Percentiles rank a stretch among this genome's conserved stretches.
Conservation (phyloP, 2,888 invertebrate genomes). For the Alsophila aescularia region DNA sequence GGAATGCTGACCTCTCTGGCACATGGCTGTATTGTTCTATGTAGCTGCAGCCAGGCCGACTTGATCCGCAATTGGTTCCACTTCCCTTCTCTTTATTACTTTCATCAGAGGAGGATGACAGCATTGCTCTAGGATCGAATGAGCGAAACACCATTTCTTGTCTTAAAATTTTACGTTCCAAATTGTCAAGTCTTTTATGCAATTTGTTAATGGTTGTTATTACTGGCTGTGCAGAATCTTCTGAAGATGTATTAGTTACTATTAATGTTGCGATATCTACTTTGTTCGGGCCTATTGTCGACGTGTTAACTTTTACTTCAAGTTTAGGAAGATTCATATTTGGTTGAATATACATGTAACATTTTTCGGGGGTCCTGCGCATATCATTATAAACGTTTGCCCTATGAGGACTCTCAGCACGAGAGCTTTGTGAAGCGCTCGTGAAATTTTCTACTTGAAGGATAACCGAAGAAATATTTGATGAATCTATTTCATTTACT, state of each 20-base stretch:
- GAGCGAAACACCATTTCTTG: constrained; percentile 74
- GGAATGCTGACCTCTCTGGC: constrained; percentile 77
- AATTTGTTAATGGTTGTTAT: constrained; percentile 52
- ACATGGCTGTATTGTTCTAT: constrained; percentile 77
- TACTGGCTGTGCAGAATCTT: constrained; percentile 47
- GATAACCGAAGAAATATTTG: constrained; percentile 48
- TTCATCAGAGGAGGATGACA: constrained; percentile 72
- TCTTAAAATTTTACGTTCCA: constrained; percentile 67
- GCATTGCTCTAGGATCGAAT: constrained; percentile 58
- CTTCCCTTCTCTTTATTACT: constrained; percentile 49
- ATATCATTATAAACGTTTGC: constrained; percentile 51
- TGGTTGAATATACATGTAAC: constrained; percentile 63
- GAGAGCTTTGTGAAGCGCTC: constrained; percentile 52
- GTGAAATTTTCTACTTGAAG: constrained; percentile 51
- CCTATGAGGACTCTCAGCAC: constrained; percentile 39
- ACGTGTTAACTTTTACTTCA: constrained; percentile 50
- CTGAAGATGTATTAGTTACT: constrained; percentile 58
- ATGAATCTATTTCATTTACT: constrained; percentile 46
- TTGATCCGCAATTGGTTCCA: constrained; percentile 50
- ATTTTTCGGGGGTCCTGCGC: constrained; percentile 60
- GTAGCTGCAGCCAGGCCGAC: constrained; percentile 70
- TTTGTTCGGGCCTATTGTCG: constrained; percentile 51
- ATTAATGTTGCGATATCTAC: constrained; percentile 63
- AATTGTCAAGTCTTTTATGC: constrained; percentile 62
- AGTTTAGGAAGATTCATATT: constrained; percentile 63